Conservation (phyloP, 2,888 invertebrate genomes). For the Sesia apiformis region DNA sequence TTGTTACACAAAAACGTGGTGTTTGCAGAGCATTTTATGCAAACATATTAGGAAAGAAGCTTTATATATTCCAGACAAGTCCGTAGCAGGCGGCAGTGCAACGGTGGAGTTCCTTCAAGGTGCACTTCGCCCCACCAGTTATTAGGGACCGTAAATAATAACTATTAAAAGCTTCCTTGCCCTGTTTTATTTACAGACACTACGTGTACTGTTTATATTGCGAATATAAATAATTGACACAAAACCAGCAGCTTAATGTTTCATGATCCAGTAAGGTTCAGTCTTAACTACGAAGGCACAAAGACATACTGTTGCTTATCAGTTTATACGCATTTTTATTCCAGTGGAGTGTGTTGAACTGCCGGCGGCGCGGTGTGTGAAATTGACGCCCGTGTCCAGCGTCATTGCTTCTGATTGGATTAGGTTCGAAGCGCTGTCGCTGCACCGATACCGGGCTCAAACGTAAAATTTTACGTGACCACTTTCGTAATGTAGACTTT, state of each 20-base stretch:
- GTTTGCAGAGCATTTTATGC: too few relatives aligned
- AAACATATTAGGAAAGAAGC: too few relatives aligned
- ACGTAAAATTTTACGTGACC: conserved; percentile 74
- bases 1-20: too few relatives aligned
- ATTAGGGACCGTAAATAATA: conserved; percentile 67
- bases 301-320: neutral
- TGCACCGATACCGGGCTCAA: conserved; percentile 56
- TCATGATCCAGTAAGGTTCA: neutral
- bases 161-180: conserved; percentile 48
- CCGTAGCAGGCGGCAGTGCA: too few relatives aligned
- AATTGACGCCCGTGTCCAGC: conserved; percentile 60
- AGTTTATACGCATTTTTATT: neutral
- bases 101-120: too few relatives aligned
- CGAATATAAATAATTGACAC: conserved; percentile 27
- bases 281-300: neutral
- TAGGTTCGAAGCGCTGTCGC: conserved; percentile 59
- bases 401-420: conserved; percentile 68
- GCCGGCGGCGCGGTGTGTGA: conserved; percentile 24
- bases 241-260: conserved; percentile 8
- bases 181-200: conserved; percentile 56
- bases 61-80: too few relatives aligned
- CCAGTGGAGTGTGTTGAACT: neutral
- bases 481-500: conserved; percentile 61
- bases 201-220: conserved; percentile 40
- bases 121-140: conserved; percentile 28